Evolutionary conservation across 2,888 invertebrate genomes (phyloP), one percentile per base, ranked within the genome.

Genomic region (Dinocampus coccinellae): DNA sequence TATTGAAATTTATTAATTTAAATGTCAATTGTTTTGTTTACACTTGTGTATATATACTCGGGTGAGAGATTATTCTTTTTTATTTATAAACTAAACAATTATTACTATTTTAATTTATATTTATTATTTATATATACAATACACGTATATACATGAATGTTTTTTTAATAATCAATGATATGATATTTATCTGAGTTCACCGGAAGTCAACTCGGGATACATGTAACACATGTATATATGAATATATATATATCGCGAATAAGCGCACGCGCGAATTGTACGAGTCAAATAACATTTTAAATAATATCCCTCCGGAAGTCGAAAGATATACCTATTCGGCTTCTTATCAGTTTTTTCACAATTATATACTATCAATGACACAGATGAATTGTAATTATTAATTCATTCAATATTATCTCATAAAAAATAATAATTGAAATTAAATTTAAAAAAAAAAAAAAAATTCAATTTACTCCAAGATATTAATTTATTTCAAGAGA

Each of bases 231-330:
- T 58, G 29, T 34, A 53, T 34, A 47, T 16, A 20, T 39, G 36
- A 9, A 36, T 3, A 29, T 26, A 29, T 39, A 47, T 29, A 60
- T 16, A 42, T 52, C 60, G 53, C 16, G 42, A 16, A 39, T 64
- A 53, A 60, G 39, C 67, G 67, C 72, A 67, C 72, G 67, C 72
- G 67, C 67, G 67, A 67, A 57, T 67, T 67, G 57, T 69, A 66
- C 69, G 76, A 77, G 78, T 80, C 82, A 75, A 76, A 75, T 82
- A 76, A 79, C 81, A 79, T 77, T 79, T 79, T 79, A 16, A 77
- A 77, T 80, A 79, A 80, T 78, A 81, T 78, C 75, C 75, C 79
- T 80, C 81, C 82, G 82, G 82, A 82, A 82, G 81, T 79, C 75
- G 76, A 6, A 6, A 75, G 76, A 77, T 76, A 81, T n/a, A 29